These are phyloP conservation scores for Diplodus sargus DNA, from an alignment of 2,797 vertebrate species.

Conservation along the genomic window DNA sequence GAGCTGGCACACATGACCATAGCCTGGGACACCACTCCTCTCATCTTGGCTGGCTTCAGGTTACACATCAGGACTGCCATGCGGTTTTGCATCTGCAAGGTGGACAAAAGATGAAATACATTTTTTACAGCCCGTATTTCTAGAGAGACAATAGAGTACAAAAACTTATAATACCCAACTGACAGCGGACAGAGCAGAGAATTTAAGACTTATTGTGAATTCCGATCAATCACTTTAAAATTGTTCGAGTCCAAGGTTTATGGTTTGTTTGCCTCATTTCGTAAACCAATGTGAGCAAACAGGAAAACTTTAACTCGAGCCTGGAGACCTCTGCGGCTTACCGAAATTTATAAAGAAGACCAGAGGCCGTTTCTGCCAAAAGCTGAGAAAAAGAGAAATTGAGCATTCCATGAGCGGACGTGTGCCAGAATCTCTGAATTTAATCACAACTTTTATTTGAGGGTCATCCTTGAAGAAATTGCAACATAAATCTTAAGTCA, in stretches of 20 bases:
- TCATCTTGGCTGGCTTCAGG: conserved; percentile 98
- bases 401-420: conserved; percentile 25
- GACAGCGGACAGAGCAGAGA: background rate
- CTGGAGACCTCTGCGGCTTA: conserved; percentile 46
- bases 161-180: conserved; percentile 12
- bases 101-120: conserved; percentile 8
- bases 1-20: conserved; percentile 99
- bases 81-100: conserved; percentile 94
- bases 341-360: conserved; percentile 40
- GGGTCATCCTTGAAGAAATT: conserved; percentile 24
- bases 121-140: conserved; percentile 7
- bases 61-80: conserved; percentile 97
- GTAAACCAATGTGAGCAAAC: conserved; percentile 51
- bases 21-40: conserved; percentile 95
- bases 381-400: conserved; percentile 13
- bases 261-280: conserved; percentile 48
- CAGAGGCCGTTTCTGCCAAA: conserved; percentile 43
- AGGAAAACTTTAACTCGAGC: conserved; percentile 41
- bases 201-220: conserved; percentile 30
- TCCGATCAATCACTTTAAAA: conserved; percentile 26
- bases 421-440: conserved; percentile 42
- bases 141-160: background rate
- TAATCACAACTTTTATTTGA: conserved; percentile 22
- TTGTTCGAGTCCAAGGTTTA: conserved; percentile 32
- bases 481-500: conserved; percentile 34